Conservation (phyloP, 2,797 vertebrate species). For the Karalla daura region DNA sequence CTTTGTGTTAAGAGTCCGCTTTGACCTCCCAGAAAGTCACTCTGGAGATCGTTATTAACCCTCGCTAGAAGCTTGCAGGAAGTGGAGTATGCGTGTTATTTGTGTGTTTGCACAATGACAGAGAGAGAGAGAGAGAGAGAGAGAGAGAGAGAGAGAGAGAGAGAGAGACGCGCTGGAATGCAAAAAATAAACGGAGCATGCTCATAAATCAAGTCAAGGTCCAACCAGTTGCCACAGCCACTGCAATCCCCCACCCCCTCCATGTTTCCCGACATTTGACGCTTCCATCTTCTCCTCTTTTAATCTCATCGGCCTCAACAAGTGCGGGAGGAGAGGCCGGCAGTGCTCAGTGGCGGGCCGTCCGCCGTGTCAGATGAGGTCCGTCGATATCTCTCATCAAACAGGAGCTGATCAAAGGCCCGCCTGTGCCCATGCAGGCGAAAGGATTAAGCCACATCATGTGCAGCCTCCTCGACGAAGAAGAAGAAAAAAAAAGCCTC, state of each 20-base stretch:
- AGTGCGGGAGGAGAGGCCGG: slow-evolving; percentile 41
- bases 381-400: slow-evolving; percentile 82
- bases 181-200: slow-evolving; percentile 43
- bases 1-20: slow-evolving; percentile 41
- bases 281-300: slow-evolving; percentile 68
- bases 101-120: slow-evolving; percentile 32
- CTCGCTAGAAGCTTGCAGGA: slow-evolving; percentile 43
- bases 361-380: slow-evolving; percentile 71
- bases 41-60: slow-evolving; percentile 69
- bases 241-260: slow-evolving; percentile 22
- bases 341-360: slow-evolving; percentile 13
- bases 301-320: slow-evolving; percentile 79
- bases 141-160: slow-evolving; percentile 2
- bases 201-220: slow-evolving; percentile 69
- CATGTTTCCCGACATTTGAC: slow-evolving; percentile 62
- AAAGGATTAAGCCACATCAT: slow-evolving; percentile 78
- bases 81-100: slow-evolving; percentile 24
- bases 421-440: slow-evolving; percentile 66
- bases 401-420: slow-evolving; percentile 82
- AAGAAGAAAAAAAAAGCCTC: slow-evolving; percentile 66
- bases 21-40: slow-evolving; percentile 71
- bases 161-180: slow-evolving; percentile 8
- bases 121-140: background rate
- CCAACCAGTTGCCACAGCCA: slow-evolving; percentile 36
- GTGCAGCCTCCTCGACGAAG: slow-evolving; percentile 69